A percentile compares a stretch with the other conserved stretches of the same genome.
Evolutionary conservation across 1,140 invertebrate species (phyloP).

Genomic region (Episyrphus balteatus): DNA sequence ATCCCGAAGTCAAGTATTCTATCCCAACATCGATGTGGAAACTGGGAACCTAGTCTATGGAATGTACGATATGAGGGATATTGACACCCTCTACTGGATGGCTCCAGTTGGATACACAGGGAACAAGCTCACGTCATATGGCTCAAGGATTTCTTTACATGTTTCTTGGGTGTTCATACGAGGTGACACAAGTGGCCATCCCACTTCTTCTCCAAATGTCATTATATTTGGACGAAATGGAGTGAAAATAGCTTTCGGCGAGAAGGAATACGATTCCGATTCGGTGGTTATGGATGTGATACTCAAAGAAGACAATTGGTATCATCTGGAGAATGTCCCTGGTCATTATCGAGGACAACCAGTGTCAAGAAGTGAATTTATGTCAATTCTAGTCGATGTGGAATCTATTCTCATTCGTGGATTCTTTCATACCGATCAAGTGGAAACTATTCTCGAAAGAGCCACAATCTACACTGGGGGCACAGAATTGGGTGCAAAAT

Average conservation of each 20-base stretch:
- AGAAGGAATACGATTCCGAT: slow-evolving; percentile 39
- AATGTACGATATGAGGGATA: slow-evolving; percentile 53
- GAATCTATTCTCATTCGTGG: slow-evolving; percentile 74
- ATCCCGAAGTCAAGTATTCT: slow-evolving; percentile 39
- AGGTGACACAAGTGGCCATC: slow-evolving; percentile 77
- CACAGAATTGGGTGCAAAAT: slow-evolving; percentile 20
- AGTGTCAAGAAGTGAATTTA: slow-evolving; percentile 66
- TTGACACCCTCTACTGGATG: slow-evolving; percentile 79
- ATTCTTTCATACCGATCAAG: slow-evolving; percentile 88
- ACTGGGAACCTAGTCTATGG: slow-evolving; percentile 46
- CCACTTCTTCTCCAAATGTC: slow-evolving; percentile 73
- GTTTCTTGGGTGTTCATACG: slow-evolving; percentile 77
- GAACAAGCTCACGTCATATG: slow-evolving; percentile 72
- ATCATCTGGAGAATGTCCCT: slow-evolving; percentile 43
- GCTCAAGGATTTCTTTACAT: slow-evolving; percentile 62
- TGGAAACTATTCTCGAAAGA: slow-evolving; percentile 55
- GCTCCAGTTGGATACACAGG: slow-evolving; percentile 65
- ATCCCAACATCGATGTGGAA: slow-evolving; percentile 42
- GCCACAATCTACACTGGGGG: slow-evolving; percentile 31
- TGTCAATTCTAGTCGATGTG: slow-evolving; percentile 71
- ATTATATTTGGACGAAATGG: slow-evolving; percentile 69
- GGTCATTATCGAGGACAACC: slow-evolving; percentile 48
- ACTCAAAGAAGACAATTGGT: slow-evolving; percentile 62
- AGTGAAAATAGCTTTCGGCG: slow-evolving; percentile 57
- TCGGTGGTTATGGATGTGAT: slow-evolving; percentile 48